Conservation (phyloP, 1,140 invertebrate species). For the Choristoneura fumiferana region DNA sequence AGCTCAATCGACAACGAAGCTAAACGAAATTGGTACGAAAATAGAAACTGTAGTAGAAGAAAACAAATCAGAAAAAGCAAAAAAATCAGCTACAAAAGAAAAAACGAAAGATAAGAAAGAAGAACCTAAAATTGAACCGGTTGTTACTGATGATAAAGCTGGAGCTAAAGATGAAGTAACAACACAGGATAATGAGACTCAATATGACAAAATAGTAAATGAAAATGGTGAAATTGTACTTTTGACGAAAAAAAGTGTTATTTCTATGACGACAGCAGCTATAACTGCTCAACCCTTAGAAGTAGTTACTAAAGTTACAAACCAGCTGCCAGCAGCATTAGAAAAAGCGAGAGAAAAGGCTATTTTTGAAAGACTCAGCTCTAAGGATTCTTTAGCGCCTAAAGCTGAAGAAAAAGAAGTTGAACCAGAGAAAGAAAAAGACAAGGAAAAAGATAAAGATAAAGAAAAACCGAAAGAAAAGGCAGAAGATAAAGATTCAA, state of each 20-base stretch:
- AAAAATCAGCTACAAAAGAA: conserved; percentile 26
- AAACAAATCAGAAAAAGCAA: conserved; percentile 32
- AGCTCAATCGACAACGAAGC: conserved; percentile 48
- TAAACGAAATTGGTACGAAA: conserved; percentile 44
- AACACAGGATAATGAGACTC: conserved; percentile 71
- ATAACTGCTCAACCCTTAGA: conserved; percentile 76
- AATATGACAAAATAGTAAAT: conserved; percentile 67
- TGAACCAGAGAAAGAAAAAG: conserved; percentile 24
- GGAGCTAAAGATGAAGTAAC: conserved; percentile 45
- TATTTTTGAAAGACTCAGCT: conserved; percentile 70
- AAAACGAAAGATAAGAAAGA: conserved; percentile 34
- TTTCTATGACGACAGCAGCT: conserved; percentile 78
- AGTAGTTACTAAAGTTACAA: conserved; percentile 74
- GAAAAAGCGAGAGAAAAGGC: conserved; percentile 76
- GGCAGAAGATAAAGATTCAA: conserved; percentile 24
- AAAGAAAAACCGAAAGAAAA: conserved; percentile 22
- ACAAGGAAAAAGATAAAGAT: conserved; percentile 24
- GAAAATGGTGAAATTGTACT: conserved; percentile 70
- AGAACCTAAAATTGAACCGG: conserved; percentile 25
- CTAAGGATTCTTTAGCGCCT: conserved; percentile 67
- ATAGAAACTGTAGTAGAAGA: conserved; percentile 30
- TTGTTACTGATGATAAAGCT: conserved; percentile 22
- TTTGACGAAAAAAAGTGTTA: conserved; percentile 71
- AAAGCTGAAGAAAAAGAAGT: conserved; percentile 52
- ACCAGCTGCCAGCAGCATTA: conserved; percentile 67